Base-by-base conservation (phyloP, 2,113 vertebrate species). In the Sinocyclocheilus maitianheensis region DNA sequence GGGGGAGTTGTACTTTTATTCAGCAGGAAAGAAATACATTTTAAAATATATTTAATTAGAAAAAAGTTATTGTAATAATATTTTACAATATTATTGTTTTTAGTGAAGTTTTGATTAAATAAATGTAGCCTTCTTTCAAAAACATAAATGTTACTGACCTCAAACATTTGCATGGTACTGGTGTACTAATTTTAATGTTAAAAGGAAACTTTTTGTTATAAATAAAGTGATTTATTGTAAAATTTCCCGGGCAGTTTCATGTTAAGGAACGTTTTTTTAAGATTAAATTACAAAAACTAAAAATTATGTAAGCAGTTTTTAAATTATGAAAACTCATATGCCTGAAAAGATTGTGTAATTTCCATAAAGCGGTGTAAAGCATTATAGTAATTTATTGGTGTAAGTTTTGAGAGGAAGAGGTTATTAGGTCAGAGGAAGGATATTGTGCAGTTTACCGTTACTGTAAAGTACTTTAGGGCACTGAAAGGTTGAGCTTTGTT, bases 401-500 rank as follows among this genome's bases (percentile, higher is more conserved):
- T 14, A 51, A 24, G 26, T 51, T 85, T 34, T 79, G 67, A 89
- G 55, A 91, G 91, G 90, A 91, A 94, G 86, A 18, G 55, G 13
- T 84, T 79, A 89, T 90, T 84, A 34, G 79, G 79, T 75, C 85
- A 83, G 77, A 46, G 60, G 0, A 24, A 86, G 82, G 81, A 90
- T 84, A 75, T 90, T 37, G 58, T 72, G 53, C 37, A 37, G 43
- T 88, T 86, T 81, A 88, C 89, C 85, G 77, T 85, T 83, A 85
- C 79, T 12, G 81, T 77, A 69, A 89, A 84, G 40, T n/a, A 74
- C 77, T 62, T 60, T 30, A 37, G 80, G 80, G 18, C 18, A 72
- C 53, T 5, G 18, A 63, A 81, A 65, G 67, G 67, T 81, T 81
- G 40, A 0, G 12, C 24, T 46, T 46, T 30, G 40, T 80, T 85